phyloP scores from a whole-genome alignment of 1,140 invertebrate genomes.

The Nephotettix cincticeps region DNA sequence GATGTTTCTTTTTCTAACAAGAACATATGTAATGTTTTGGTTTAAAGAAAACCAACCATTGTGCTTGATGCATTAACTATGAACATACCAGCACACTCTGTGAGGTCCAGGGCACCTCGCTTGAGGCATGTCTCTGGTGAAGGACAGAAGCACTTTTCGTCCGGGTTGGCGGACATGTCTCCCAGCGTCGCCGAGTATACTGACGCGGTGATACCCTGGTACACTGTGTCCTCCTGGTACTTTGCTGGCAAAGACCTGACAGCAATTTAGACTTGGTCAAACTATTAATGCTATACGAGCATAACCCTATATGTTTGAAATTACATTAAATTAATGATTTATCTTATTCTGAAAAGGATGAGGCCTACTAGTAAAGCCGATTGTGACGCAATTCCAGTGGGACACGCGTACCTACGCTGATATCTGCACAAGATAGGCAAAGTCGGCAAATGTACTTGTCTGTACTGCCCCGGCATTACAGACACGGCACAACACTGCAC shows the following conservation, averaged over 20 bases:
- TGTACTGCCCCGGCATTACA: too few species aligned
- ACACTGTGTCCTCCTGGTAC: slow-evolving; percentile 58
- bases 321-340: too few species aligned
- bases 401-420: too few species aligned
- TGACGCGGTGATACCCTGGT: slow-evolving; percentile 66
- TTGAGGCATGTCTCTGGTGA: slow-evolving; percentile 63
- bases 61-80: background rate
- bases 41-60: background rate
- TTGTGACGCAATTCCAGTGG: too few species aligned
- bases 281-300: too few species aligned
- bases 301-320: too few species aligned
- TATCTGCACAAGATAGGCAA: too few species aligned
- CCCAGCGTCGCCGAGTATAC: slow-evolving; percentile 69
- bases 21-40: background rate
- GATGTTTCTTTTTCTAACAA: background rate
- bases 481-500: too few species aligned
- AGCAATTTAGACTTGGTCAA: too few species aligned
- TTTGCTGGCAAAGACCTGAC: slow-evolving; percentile 62
- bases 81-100: slow-evolving; percentile 46
- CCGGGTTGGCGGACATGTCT: slow-evolving; percentile 62
- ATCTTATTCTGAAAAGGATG: too few species aligned
- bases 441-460: too few species aligned
- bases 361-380: too few species aligned
- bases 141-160: slow-evolving; percentile 74
- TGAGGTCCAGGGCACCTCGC: slow-evolving; percentile 69